Base-by-base conservation (phyloP, 2,888 invertebrate genomes). In the Frankliniella intonsa region DNA sequence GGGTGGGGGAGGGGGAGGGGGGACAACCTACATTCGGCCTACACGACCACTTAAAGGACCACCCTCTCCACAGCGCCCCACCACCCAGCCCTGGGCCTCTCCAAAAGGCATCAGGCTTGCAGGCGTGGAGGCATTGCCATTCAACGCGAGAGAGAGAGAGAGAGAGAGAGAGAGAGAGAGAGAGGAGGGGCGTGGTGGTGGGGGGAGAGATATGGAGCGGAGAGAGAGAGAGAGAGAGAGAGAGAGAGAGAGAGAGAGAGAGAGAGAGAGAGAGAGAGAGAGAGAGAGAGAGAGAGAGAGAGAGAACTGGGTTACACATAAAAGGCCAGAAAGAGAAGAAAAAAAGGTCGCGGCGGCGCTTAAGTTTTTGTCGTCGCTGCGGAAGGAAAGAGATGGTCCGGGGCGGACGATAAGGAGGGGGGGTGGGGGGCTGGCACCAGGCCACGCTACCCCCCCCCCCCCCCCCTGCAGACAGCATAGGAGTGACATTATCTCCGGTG, bases 241-340 rank as follows among this genome's bases (percentile, higher is more conserved):
- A 55, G 14, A 51, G 51, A 51, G 51, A 51, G 51, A 51, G 14
- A 14, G 14, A 55, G 55, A 7, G 55, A 55, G 55, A 55, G 55
- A 55, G 55, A 55, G 51, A 51, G 9, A 51, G 14, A 51, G 55
- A 55, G 55, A 55, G 55, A 55, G 55, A 55, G 55, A 9, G 62
- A 14, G 62, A 17, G 62, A 62, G 17, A 62, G 3, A 11, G 62
- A 17, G 17, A n/a, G 19, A 17, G 5, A 17, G 19, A n/a, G 14
- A n/a, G 25, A 25, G 69, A 76, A 76, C 69, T 76, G 25, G 69
- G 69, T 76, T 76, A 76, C 69, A 76, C 69, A 76, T 76, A 76
- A 76, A 76, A 76, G 69, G 69, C 69, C 69, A 76, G 69, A 76
- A 76, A 22, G 10, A 76, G n/a, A 76, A 25, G 22, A n/a, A 22